Base-by-base conservation (phyloP, 2,113 vertebrate species). In the Scatophagus argus region DNA sequence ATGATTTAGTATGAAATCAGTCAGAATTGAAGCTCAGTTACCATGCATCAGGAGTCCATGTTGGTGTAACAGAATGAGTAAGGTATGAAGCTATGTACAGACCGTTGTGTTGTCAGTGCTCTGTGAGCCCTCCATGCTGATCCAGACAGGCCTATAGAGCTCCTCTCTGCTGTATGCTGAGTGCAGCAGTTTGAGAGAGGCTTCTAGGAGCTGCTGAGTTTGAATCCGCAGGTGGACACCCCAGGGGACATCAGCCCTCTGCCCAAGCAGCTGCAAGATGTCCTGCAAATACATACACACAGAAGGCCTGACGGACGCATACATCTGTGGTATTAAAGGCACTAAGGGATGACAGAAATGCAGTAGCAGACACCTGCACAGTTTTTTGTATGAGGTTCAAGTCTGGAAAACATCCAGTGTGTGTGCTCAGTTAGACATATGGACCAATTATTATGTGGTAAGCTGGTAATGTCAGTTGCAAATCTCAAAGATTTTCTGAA, bases 101-200 rank as follows among this genome's bases (percentile, higher is more conserved):
- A 86, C 95, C 2, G 88, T 61, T 32, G 81, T 82, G 3, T 9
- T 39, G 59, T 94, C 91, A 23, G 66, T 77, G 46, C 87, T 83
- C 0, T 92, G 74, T 43, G 91, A 87, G 56, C 92, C 17, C 0
- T 92, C 94, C 93, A 95, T 88, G 74, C 90, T 93, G 2, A 97
- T 60, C 96, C 95, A 96, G 27, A 95, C 86, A 0, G 96, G 96
- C 46, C 87, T 72, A 65, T 87, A 74, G n/a, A 97, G 93, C 13
- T 25, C 36, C 51, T 91, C 82, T 0, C 65, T 67, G 27, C 67
- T 8, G 27, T 94, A 94, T 9, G 89, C 79, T 4, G 41, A 60
- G 1, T 77, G 83, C 52, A 96, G 93, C 1, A 88, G 32, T 1
- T 47, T 16, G 14, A 96, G 93, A 0, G 94, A 80, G 0, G 81